Base-by-base conservation (phyloP, 2,888 invertebrate species). In the Thelaira solivaga region DNA sequence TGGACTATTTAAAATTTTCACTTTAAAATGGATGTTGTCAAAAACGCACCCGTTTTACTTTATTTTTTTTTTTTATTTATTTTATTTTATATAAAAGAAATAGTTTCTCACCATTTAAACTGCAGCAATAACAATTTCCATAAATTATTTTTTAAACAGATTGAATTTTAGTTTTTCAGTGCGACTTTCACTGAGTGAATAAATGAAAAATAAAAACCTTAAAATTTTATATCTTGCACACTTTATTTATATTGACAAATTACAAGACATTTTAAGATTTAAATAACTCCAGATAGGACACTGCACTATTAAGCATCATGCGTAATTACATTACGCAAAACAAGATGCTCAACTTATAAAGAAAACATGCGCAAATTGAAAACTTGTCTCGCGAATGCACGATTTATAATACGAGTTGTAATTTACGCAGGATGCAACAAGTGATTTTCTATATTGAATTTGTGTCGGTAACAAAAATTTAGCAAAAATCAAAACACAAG, bases 151-250 rank as follows among this genome's bases (percentile, higher is more conserved):
- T 22, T 18, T 5, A 13, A 34, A 16, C 0, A 8, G 43, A 29
- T 39, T 34, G 31, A 57, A 36, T 36, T 18, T 67, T 59, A 41
- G 7, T 39, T 47, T 36, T 68, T 55, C 34, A 41, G 39, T 61
- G 47, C 18, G 59, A 71, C 76, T 76, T 76, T 76, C 82, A 82
- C 82, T 77, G 51, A 8, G 31, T 26, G 36, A 75, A 31, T 26
- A 65, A 43, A 51, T 16, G 18, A 13, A 45, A 26, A 36, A 22
- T 4, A 45, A 31, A 45, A 57, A 45, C 39, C 39, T 8, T 5
- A 47, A 45, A 16, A 59, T 36, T 53, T 26, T n/a, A 20, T 62
- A 29, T 29, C 22, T 29, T n/a, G 31, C n/a, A 64, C 49, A 64
- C 51, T 43, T 65, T 65, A 43, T 57, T 41, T 69, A 55, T 16